phyloP scores from a whole-genome alignment of 2,888 invertebrate genomes.

The Noctua comes region DNA sequence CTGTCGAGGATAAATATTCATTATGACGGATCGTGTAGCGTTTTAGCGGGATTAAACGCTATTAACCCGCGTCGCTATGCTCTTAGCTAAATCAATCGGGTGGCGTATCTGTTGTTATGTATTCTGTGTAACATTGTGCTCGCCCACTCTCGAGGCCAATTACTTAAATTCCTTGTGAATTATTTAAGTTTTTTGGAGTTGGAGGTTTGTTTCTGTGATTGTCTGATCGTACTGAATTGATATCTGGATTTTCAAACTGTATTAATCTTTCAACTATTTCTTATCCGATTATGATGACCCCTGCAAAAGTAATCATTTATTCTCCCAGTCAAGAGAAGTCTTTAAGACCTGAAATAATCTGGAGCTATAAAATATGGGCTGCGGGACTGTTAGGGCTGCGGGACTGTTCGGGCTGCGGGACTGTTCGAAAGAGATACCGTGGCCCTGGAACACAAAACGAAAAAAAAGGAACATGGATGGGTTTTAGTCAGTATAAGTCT shows the following conservation, averaged over 20 bases:
- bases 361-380: too few species aligned
- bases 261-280: neutral
- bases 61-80: constrained; percentile 83
- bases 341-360: too few species aligned
- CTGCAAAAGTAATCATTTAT: neutral
- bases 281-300: neutral
- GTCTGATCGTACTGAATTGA: neutral
- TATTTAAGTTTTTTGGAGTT: constrained; percentile 56
- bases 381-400: too few species aligned
- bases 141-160: constrained; percentile 50
- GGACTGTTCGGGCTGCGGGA: too few species aligned
- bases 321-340: neutral
- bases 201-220: constrained; percentile 27
- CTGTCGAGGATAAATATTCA: constrained; percentile 89
- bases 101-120: constrained; percentile 66
- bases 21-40: constrained; percentile 88
- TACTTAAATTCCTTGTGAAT: constrained; percentile 55
- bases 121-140: constrained; percentile 60
- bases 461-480: too few species aligned
- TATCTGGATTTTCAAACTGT: neutral
- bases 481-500: too few species aligned
- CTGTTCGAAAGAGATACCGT: too few species aligned
- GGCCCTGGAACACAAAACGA: too few species aligned
- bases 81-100: constrained; percentile 86
- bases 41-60: constrained; percentile 90